Evolutionary conservation across 1,140 invertebrate species (phyloP).

Genomic region (Notospermus geniculatus): DNA sequence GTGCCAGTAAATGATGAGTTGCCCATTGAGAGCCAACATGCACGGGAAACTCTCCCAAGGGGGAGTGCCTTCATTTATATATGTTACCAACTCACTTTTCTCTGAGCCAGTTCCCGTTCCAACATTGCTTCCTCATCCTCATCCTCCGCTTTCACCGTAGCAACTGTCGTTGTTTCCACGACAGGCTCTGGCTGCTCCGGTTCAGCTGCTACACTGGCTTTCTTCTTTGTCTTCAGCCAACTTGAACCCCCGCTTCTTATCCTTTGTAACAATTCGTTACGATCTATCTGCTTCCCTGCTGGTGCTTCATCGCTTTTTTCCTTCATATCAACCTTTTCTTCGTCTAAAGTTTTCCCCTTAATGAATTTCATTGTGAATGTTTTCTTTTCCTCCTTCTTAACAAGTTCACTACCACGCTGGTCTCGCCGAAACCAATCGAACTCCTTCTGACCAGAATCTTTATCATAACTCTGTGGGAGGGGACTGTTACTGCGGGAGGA

Average conservation of each 20-base stretch:
- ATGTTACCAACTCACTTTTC: no score
- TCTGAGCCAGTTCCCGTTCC: neutral
- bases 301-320: neutral
- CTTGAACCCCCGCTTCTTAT: neutral
- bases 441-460: neutral
- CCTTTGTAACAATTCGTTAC: slow-evolving; percentile 2
- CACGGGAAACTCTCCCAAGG: no score
- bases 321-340: slow-evolving; percentile 50
- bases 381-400: neutral
- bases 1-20: no score
- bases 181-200: neutral
- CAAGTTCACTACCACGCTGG: slow-evolving; percentile 15
- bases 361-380: slow-evolving; percentile 1
- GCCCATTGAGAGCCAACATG: no score
- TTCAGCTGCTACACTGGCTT: neutral
- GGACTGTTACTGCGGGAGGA: no score
- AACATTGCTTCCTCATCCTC: neutral
- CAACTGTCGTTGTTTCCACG: neutral
- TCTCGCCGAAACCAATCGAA: slow-evolving; percentile 18
- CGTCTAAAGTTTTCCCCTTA: slow-evolving; percentile 26
- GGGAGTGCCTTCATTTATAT: no score
- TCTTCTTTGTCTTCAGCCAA: neutral
- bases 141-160: neutral
- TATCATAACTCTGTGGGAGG: neutral
- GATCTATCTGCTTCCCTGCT: neutral